Evolutionary conservation across 2,888 invertebrate genomes (phyloP), one percentile per base, ranked within the genome.

Genomic region (Mantis religiosa): DNA sequence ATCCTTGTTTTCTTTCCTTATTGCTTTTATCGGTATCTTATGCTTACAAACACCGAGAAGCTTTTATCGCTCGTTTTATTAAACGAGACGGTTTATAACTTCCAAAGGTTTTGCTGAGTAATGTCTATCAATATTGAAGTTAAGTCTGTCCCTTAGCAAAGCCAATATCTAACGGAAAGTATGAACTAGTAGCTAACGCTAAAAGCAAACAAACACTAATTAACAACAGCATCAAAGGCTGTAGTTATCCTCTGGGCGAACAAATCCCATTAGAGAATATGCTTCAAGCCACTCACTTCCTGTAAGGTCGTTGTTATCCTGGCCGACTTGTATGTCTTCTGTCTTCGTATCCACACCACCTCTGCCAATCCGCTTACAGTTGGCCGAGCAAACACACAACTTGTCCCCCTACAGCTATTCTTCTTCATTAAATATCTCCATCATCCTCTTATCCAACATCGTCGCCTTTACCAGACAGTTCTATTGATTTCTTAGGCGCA

Each of bases 271-370:
- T 71, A 71, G 54, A 71, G 54, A 71, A 71, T 71, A 71, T 71
- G 54, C 54, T 71, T 71, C 20, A 71, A 71, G 54, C 54, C 54
- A 71, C 54, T 71, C 25, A 2, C 54, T 71, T 15, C 25, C 41
- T 41, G 41, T 41, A 34, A 15, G 3, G 54, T 54, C 47, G 47
- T 47, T 14, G 47, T 47, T 47, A 47, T 47, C 54, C 85, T 27
- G 28, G 41, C 28, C 14, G 85, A 85, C 85, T 85, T 85, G 85
- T 85, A 85, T 47, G 85, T 85, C 85, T 85, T 85, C 85, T 84
- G 84, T 71, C 54, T 71, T 6, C 54, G 15, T 71, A 41, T 41
- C 41, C 41, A 41, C 41, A 6, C 20, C 20, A 54, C 54, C 54
- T 54, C 54, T 54, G 54, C 54, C 54, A 71, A 71, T 71, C 54